A percentile compares a stretch with the other conserved stretches of the same genome.
These are phyloP conservation scores for Girardia tigrina DNA, from an alignment of 2,888 invertebrate genomes.

Conservation along the genomic window DNA sequence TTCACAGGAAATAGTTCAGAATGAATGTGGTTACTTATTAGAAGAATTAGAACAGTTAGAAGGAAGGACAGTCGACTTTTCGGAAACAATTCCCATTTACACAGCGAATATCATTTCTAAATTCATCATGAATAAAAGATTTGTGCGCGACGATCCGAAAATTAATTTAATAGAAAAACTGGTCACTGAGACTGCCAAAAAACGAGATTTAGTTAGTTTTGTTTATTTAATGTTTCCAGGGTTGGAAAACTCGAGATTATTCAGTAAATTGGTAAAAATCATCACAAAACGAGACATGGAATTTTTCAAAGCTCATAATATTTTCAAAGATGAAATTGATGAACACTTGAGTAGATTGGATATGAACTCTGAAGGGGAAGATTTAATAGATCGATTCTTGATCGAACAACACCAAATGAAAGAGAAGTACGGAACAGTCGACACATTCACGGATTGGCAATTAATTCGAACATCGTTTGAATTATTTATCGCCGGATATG, in stretches of 20 bases:
- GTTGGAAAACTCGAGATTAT: not conserved
- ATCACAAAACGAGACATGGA: not conserved
- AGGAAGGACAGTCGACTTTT: not conserved
- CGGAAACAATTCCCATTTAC: not conserved
- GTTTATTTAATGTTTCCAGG: not conserved
- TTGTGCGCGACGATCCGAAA: not conserved
- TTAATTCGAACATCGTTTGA: constrained; percentile 37
- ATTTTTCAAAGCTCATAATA: not conserved
- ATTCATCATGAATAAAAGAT: constrained; percentile 17
- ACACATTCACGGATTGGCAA: constrained; percentile 36
- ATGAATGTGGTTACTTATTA: not conserved
- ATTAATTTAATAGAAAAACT: not conserved
- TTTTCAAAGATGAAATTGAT: constrained; percentile 27
- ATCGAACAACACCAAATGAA: constrained; percentile 32
- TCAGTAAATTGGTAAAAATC: not conserved
- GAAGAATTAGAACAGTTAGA: not conserved
- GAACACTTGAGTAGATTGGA: constrained; percentile 37
- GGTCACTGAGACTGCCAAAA: not conserved
- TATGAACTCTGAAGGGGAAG: constrained; percentile 35
- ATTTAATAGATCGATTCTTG: constrained; percentile 38
- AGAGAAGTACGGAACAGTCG: not conserved
- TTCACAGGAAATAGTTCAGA: constrained; percentile 20
- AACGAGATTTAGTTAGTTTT: not conserved
- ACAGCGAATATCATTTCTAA: constrained; percentile 28
- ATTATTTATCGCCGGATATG: constrained; percentile 38